A percentile compares a stretch with the other conserved stretches of the same genome.
These are phyloP conservation scores for Aspidiotus rigidus DNA, from an alignment of 2,888 invertebrate genomes.

Conservation along the genomic window DNA sequence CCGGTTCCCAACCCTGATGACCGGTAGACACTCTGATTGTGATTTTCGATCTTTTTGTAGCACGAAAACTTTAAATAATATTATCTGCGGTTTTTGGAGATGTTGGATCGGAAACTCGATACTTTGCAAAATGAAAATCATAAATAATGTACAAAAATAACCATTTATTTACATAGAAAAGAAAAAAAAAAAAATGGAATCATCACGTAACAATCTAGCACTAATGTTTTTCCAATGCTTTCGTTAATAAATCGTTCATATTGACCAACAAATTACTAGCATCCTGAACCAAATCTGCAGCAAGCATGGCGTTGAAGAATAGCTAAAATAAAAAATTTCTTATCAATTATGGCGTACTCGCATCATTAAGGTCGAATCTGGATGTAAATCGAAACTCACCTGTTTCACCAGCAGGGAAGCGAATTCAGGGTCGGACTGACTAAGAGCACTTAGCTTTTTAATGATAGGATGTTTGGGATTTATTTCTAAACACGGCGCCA, in stretches of 20 bases:
- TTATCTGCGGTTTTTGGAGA: too few species aligned
- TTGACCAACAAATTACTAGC: constrained; percentile 72
- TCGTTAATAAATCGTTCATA: constrained; percentile 75
- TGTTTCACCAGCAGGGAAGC: constrained; percentile 79
- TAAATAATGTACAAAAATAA: too few species aligned
- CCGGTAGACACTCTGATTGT: too few species aligned
- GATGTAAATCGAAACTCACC: constrained; percentile 44
- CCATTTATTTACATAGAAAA: too few species aligned
- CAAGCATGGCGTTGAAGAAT: constrained; percentile 89
- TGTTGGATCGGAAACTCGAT: too few species aligned
- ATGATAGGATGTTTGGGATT: constrained; percentile 91
- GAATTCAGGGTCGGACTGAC: constrained; percentile 63
- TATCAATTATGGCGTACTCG: not conserved
- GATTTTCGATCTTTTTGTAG: too few species aligned
- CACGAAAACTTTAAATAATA: too few species aligned
- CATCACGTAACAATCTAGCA: not conserved
- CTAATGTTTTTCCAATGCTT: constrained; percentile 68
- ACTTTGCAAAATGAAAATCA: too few species aligned
- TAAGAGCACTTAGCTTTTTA: constrained; percentile 71
- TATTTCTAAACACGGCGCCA: constrained; percentile 87
- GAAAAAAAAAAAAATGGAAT: too few species aligned
- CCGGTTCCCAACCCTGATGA: too few species aligned
- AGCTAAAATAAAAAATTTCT: constrained; percentile 49
- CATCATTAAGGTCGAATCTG: not conserved
- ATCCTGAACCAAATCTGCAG: constrained; percentile 87